Base-by-base conservation (phyloP, 2,888 invertebrate genomes). In the Lycaena phlaeas region DNA sequence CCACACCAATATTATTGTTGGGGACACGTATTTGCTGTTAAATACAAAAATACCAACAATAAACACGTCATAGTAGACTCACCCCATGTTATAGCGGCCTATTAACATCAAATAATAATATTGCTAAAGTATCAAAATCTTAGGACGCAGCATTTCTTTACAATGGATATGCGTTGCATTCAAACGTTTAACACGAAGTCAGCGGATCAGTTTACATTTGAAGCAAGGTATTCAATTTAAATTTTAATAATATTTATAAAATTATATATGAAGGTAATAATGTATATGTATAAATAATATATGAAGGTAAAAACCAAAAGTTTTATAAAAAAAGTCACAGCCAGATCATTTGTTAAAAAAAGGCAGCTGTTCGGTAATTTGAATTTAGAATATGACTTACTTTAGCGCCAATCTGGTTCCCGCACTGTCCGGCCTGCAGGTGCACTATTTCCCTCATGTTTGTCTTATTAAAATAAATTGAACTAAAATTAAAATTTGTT, bases 401-500 rank as follows among this genome's bases (percentile, higher is more conserved):
- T 72, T 84, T 86, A 30, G 86, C 82, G 59, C 93, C 93, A 59
- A 93, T 93, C 84, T 93, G 93, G 85, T 93, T 93, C 42, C 93
- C 93, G 82, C 93, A 93, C 78, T 93, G 93, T 59, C 93, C 93
- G 51, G 91, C 92, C 70, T 93, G 93, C 41, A 93, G 87, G 61
- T 92, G 92, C 64, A 93, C 91, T 63, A 93, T 93, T 86, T 93
- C 93, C 82, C 93, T 89, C 93, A 93, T 92, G 54, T 73, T 87
- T 58, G 43, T 29, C 52, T 53, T 48, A 59, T 49, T 55, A 58
- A 57, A 51, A 34, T 37, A 36, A 41, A 25, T 40, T 28, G 14
- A 29, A 29, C 28, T 29, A 29, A 59, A 58, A 46, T 50, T 53
- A 49, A 55, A 57, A 45, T 37, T 51, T 43, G 43, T 43, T 46